Evolutionary conservation across 2,888 invertebrate species (phyloP).

Genomic region (Agrochola circellaris): DNA sequence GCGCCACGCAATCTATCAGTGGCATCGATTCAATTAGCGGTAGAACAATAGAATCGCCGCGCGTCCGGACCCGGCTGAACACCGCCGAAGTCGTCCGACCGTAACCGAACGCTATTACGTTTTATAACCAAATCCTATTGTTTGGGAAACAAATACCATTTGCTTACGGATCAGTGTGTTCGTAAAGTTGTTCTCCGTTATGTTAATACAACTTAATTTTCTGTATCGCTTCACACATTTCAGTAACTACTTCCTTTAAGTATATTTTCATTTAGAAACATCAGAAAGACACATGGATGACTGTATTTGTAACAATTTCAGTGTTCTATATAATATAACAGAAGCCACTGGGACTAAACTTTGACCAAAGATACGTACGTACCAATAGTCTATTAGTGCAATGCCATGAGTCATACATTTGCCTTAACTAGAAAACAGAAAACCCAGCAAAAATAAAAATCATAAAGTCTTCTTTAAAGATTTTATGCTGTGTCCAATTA

Average conservation of each 20-base stretch:
- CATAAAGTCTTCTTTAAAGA: constrained; percentile 23
- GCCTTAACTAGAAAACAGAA: neutral
- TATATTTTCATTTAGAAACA: neutral
- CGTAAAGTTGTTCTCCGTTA: constrained; percentile 48
- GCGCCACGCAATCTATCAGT: constrained; percentile 82
- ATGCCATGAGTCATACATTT: neutral
- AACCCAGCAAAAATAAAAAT: neutral
- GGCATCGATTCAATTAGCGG: constrained; percentile 89
- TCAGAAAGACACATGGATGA: neutral
- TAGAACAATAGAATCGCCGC: constrained; percentile 83
- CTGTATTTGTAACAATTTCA: neutral
- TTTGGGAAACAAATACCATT: constrained; percentile 61
- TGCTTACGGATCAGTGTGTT: constrained; percentile 46
- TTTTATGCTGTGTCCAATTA: constrained; percentile 48
- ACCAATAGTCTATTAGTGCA: neutral
- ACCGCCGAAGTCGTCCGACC: constrained; percentile 48
- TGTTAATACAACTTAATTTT: constrained; percentile 52
- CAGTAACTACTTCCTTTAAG: constrained; percentile 4
- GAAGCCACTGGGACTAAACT: neutral
- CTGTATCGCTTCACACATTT: constrained; percentile 44
- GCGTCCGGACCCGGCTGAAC: constrained; percentile 50
- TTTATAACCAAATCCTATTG: constrained; percentile 68
- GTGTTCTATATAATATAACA: neutral
- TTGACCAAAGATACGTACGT: neutral
- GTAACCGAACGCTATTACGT: constrained; percentile 61